These are phyloP conservation scores for Platyrinchus mystaceus DNA, from an alignment of 2,797 vertebrate species.

Conservation along the genomic window DNA sequence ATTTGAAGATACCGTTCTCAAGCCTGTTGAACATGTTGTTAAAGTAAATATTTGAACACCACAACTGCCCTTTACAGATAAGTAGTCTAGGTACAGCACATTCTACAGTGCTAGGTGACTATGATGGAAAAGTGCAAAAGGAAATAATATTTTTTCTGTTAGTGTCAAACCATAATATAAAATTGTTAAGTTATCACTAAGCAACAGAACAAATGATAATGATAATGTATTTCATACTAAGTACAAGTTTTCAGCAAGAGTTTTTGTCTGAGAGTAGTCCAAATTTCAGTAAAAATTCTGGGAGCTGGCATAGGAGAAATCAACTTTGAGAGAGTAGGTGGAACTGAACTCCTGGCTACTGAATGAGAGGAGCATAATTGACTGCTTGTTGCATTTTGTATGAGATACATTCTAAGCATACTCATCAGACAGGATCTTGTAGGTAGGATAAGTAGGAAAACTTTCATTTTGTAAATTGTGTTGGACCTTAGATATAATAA, in stretches of 20 bases:
- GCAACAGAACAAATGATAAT: neutral
- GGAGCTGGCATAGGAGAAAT: neutral
- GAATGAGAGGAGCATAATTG: neutral
- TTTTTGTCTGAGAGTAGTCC: neutral
- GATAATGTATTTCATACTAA: neutral
- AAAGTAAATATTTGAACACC: neutral
- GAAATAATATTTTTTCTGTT: neutral
- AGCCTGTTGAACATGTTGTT: neutral
- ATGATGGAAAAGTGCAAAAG: neutral
- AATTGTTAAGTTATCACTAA: neutral
- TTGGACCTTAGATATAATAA: neutral
- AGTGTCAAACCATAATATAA: neutral
- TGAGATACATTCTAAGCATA: neutral
- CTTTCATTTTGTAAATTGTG: neutral
- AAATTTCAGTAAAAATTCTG: neutral
- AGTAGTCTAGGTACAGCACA: neutral
- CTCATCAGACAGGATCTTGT: neutral
- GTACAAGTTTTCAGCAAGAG: neutral
- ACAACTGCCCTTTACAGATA: neutral
- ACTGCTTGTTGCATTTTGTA: neutral
- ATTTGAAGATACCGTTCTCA: neutral
- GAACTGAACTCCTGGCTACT: neutral
- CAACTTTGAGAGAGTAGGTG: neutral
- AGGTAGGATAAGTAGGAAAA: neutral
- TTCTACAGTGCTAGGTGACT: neutral